Percentiles rank a stretch among this genome's conserved stretches.
Conservation (phyloP, 2,113 vertebrate species). For the Rousettus leschenaultii region DNA sequence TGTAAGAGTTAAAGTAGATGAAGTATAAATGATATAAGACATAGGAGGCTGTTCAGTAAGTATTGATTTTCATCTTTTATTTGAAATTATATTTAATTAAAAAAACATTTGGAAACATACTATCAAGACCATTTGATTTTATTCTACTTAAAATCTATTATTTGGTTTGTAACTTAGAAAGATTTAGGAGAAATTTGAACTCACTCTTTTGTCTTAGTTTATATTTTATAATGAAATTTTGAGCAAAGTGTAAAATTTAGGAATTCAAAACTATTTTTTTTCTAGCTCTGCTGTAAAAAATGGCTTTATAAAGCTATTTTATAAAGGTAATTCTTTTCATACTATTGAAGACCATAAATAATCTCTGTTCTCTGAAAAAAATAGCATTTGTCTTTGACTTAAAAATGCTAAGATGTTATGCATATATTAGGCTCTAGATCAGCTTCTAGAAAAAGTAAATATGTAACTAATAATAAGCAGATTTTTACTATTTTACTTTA, state of each 20-base stretch:
- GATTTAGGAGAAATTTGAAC: not conserved
- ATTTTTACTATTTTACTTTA: not conserved
- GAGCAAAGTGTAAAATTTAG: not conserved
- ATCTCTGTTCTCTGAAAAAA: not conserved
- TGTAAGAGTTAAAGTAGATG: not conserved
- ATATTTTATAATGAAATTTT: not conserved
- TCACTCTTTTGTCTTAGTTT: not conserved
- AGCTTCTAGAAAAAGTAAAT: not conserved
- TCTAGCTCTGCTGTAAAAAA: not conserved
- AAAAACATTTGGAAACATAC: not conserved
- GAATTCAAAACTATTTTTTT: not conserved
- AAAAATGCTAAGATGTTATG: not conserved
- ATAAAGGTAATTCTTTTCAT: not conserved
- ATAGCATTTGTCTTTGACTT: not conserved
- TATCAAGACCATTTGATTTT: not conserved
- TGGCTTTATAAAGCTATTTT: not conserved
- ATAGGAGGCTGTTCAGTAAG: not conserved
- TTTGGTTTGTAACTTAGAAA: not conserved
- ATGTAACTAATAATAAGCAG: not conserved
- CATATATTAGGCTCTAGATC: not conserved
- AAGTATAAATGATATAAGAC: not conserved
- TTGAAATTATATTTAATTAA: not conserved
- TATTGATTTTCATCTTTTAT: not conserved
- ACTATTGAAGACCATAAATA: not conserved
- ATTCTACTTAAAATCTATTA: not conserved